Conservation (phyloP, 1,140 invertebrate genomes). For the Aradophagus sp. region DNA sequence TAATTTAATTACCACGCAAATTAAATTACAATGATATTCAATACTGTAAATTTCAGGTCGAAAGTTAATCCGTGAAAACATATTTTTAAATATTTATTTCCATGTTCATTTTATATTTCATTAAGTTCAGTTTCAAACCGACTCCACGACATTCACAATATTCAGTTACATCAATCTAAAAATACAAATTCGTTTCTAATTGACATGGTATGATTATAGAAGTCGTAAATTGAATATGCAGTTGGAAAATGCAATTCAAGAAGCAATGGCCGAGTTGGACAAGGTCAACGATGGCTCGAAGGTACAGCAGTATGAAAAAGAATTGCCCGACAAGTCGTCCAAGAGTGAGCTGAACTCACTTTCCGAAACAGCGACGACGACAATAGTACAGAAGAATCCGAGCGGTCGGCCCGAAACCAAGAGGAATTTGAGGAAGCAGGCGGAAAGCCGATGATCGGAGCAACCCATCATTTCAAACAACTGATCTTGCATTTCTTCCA, state of each 20-base stretch:
- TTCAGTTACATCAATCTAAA: too few species aligned
- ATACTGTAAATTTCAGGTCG: too few species aligned
- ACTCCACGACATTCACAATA: too few species aligned
- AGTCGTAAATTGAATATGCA: constrained; percentile 92
- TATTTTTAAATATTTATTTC: constrained; percentile 2
- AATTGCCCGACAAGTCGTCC: constrained; percentile 36
- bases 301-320: constrained; percentile 14
- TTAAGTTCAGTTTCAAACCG: too few species aligned
- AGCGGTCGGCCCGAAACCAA: constrained; percentile 57
- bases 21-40: too few species aligned
- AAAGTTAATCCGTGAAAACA: neutral
- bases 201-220: constrained; percentile 75
- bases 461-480: too few species aligned
- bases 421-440: constrained; percentile 62
- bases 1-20: too few species aligned
- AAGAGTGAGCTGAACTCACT: constrained; percentile 30
- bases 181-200: too few species aligned
- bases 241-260: constrained; percentile 91
- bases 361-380: constrained; percentile 32
- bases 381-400: constrained; percentile 31
- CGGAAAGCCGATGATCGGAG: constrained; percentile 33
- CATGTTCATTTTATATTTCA: neutral
- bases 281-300: constrained; percentile 56
- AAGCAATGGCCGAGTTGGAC: constrained; percentile 88
- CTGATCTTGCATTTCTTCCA: too few species aligned